Percentiles rank a stretch among this genome's conserved stretches.
Evolutionary conservation across 2,797 vertebrate genomes (phyloP).

Genomic region (Bradypodion pumilum): DNA sequence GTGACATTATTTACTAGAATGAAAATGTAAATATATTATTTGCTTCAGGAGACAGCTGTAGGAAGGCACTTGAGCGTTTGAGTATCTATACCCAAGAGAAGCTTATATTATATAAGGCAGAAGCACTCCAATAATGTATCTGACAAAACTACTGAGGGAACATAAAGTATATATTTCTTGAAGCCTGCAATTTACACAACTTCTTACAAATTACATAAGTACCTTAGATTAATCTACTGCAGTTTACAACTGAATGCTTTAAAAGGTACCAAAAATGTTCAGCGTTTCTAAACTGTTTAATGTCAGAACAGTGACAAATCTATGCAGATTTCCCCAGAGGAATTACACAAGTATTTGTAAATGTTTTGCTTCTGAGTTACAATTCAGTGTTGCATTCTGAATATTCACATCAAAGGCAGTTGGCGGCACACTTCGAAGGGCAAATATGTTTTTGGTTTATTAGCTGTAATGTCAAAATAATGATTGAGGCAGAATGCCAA

Average conservation of each 20-base stretch:
- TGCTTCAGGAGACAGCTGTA: constrained; percentile 28
- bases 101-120: constrained; percentile 19
- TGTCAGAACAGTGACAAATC: constrained; percentile 56
- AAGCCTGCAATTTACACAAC: constrained; percentile 54
- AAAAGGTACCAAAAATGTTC: constrained; percentile 40
- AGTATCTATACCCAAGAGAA: constrained; percentile 15
- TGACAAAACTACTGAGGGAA: constrained; percentile 46
- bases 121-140: constrained; percentile 22
- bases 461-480: not conserved
- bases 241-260: constrained; percentile 49
- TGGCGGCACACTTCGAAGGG: not conserved
- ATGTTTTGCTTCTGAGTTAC: constrained; percentile 54
- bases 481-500: not conserved
- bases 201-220: constrained; percentile 47
- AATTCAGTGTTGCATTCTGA: not conserved
- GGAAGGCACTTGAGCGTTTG: constrained; percentile 33
- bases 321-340: constrained; percentile 39
- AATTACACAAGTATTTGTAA: constrained; percentile 48
- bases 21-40: constrained; percentile 45
- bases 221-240: constrained; percentile 41
- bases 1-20: constrained; percentile 36
- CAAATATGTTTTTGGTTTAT: constrained; percentile 1
- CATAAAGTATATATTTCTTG: constrained; percentile 38
- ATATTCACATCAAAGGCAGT: constrained; percentile 10
- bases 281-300: constrained; percentile 57